A percentile compares a stretch with the other conserved stretches of the same genome.
Evolutionary conservation across 2,888 invertebrate genomes (phyloP).

Genomic region (Rhagonycha lutea): DNA sequence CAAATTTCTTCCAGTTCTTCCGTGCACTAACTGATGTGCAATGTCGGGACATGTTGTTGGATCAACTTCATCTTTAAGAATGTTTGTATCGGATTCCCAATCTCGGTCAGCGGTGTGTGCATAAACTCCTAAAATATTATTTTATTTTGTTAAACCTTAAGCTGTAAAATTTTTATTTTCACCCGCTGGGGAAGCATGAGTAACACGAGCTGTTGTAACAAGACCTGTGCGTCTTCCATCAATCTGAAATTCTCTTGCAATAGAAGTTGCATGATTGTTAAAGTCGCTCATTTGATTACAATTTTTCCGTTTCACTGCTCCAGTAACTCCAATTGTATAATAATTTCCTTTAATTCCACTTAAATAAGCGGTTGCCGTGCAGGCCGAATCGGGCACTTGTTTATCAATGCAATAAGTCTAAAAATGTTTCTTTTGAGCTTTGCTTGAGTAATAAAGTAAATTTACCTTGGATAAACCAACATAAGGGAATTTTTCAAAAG

Average conservation of each 20-base stretch:
- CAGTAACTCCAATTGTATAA: slow-evolving; percentile 76
- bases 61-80: slow-evolving; percentile 58
- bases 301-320: slow-evolving; percentile 64
- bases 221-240: slow-evolving; percentile 67
- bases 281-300: slow-evolving; percentile 63
- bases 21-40: slow-evolving; percentile 70
- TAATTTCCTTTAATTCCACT: slow-evolving; percentile 78
- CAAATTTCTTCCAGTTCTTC: slow-evolving; percentile 67
- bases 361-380: slow-evolving; percentile 79
- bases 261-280: slow-evolving; percentile 65
- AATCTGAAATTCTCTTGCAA: slow-evolving; percentile 72
- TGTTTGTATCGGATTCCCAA: slow-evolving; percentile 72
- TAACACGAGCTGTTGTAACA: slow-evolving; percentile 79
- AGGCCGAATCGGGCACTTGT: slow-evolving; percentile 82
- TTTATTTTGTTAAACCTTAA: background rate
- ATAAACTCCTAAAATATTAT: slow-evolving; percentile 56
- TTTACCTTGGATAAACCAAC: slow-evolving; percentile 74
- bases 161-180: background rate
- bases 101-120: slow-evolving; percentile 73
- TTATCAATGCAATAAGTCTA: slow-evolving; percentile 76
- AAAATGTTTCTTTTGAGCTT: background rate
- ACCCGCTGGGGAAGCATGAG: slow-evolving; percentile 76
- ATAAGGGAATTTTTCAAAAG: slow-evolving; percentile 75
- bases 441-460: background rate
- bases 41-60: slow-evolving; percentile 69